Evolutionary conservation across 2,113 vertebrate genomes (phyloP).

Genomic region (Dicentrarchus labrax): DNA sequence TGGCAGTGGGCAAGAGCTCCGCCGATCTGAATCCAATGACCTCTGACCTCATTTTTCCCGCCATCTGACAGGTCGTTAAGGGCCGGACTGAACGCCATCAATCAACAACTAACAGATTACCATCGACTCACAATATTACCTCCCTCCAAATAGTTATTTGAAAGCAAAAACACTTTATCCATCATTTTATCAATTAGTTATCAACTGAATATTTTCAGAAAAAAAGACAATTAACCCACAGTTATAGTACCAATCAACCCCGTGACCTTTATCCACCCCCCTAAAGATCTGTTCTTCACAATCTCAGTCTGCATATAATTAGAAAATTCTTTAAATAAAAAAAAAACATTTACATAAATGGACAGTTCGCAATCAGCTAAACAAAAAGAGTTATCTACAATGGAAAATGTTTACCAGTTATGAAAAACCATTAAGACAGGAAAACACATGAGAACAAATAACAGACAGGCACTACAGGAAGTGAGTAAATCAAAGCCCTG

Average conservation of each 20-base stretch:
- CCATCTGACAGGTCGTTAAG: conserved; percentile 84
- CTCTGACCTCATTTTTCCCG: conserved; percentile 82
- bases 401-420: conserved; percentile 41
- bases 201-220: neutral
- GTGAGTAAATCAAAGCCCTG: conserved; percentile 71
- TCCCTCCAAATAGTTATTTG: conserved; percentile 63
- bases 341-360: neutral
- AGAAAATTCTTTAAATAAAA: neutral
- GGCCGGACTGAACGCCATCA: conserved; percentile 72
- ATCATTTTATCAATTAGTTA: conserved; percentile 56
- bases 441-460: conserved; percentile 55
- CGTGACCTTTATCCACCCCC: neutral
- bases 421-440: conserved; percentile 45
- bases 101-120: conserved; percentile 80
- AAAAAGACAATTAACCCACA: neutral
- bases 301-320: neutral
- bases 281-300: neutral
- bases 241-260: neutral
- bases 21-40: conserved; percentile 79
- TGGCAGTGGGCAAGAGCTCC: conserved; percentile 69
- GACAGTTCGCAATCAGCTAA: conserved; percentile 9
- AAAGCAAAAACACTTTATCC: conserved; percentile 66
- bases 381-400: conserved; percentile 19
- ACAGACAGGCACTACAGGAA: conserved; percentile 65
- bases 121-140: conserved; percentile 69